These are phyloP conservation scores for Ochropleura plecta DNA, from an alignment of 2,888 invertebrate species.

Conservation along the genomic window DNA sequence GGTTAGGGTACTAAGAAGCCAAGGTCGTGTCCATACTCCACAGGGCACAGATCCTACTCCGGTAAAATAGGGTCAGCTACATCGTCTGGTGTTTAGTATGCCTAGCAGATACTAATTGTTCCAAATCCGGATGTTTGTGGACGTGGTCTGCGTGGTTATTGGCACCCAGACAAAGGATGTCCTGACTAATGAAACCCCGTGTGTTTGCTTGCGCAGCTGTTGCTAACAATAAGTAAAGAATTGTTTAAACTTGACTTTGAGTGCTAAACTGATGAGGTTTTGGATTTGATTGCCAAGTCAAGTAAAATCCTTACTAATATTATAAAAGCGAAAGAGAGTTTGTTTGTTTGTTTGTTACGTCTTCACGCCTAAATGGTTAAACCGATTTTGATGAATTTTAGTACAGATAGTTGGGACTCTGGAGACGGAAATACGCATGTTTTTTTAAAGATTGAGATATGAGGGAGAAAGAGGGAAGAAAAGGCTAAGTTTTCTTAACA, in stretches of 20 bases:
- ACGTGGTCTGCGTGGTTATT: slow-evolving; percentile 38
- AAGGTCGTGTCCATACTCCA: neutral
- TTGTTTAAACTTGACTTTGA: neutral
- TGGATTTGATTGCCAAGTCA: neutral
- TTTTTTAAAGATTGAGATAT: no score
- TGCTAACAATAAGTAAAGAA: neutral
- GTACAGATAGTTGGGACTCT: no score
- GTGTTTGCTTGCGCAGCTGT: slow-evolving; percentile 27
- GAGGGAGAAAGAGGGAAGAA: no score
- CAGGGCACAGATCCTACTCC: neutral
- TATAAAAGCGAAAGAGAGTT: no score
- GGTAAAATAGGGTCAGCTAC: slow-evolving; percentile 29
- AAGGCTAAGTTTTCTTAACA: no score
- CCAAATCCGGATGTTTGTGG: slow-evolving; percentile 43
- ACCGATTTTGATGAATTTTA: no score
- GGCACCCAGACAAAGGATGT: slow-evolving; percentile 38
- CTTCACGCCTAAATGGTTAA: no score
- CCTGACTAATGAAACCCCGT: neutral
- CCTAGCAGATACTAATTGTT: slow-evolving; percentile 37
- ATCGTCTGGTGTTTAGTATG: slow-evolving; percentile 27
- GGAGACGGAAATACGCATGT: no score
- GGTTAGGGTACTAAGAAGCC: neutral
- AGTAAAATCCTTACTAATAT: no score
- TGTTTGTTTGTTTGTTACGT: no score
- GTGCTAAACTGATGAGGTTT: neutral